Evolutionary conservation across 2,797 vertebrate species (phyloP).

Genomic region (Benthosema pterotum): DNA sequence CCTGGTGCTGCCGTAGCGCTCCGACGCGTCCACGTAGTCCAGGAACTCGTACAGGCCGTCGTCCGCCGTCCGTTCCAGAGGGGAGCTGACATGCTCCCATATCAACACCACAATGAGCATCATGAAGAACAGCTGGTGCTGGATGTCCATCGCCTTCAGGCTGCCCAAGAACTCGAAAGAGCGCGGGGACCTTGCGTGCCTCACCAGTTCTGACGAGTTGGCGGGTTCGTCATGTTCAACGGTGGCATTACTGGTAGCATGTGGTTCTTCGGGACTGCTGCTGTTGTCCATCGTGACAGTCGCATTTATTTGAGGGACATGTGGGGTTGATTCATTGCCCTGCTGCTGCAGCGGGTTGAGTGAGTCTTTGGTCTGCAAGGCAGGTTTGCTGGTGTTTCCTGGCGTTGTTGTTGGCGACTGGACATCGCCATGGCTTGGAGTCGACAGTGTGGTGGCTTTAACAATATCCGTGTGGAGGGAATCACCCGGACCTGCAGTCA

Average conservation of each 20-base stretch:
- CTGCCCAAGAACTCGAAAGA: slow-evolving; percentile 61
- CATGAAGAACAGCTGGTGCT: slow-evolving; percentile 82
- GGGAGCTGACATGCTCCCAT: slow-evolving; percentile 81
- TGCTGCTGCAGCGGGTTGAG: background rate
- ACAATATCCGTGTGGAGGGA: background rate
- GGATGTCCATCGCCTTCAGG: slow-evolving; percentile 70
- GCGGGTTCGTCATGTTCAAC: background rate
- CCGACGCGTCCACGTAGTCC: slow-evolving; percentile 87
- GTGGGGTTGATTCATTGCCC: background rate
- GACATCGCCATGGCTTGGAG: background rate
- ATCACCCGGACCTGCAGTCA: background rate
- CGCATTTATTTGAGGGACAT: background rate
- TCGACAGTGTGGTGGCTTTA: background rate
- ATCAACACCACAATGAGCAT: slow-evolving; percentile 71
- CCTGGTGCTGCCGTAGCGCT: slow-evolving; percentile 72
- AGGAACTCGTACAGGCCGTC: slow-evolving; percentile 90
- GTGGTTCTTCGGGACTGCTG: background rate
- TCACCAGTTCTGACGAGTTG: slow-evolving; percentile 8
- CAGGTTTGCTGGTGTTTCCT: background rate
- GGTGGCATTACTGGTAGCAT: background rate
- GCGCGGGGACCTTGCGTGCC: slow-evolving; percentile 45
- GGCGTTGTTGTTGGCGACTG: background rate
- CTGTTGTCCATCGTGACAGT: background rate
- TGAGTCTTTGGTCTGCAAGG: background rate
- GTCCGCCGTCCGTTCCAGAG: slow-evolving; percentile 81